Evolutionary conservation across 2,888 invertebrate genomes (phyloP).

Genomic region (Meganola albula): DNA sequence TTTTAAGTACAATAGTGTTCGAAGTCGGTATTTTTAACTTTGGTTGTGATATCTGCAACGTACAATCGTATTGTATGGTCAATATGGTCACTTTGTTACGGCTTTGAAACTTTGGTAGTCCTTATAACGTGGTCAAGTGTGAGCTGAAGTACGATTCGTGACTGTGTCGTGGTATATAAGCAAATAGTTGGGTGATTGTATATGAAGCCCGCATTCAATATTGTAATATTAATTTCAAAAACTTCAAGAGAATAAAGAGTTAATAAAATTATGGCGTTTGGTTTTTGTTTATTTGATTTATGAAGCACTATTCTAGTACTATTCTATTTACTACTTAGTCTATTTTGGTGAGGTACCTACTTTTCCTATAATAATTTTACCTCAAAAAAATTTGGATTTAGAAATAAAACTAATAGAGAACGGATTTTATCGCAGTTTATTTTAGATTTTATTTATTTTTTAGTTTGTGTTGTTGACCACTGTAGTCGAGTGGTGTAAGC

Average conservation of each 20-base stretch:
- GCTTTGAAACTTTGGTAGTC: slow-evolving; percentile 23
- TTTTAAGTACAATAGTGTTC: slow-evolving; percentile 18
- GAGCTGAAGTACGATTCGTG: slow-evolving; percentile 51
- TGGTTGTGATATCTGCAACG: slow-evolving; percentile 30
- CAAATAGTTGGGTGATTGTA: slow-evolving; percentile 76
- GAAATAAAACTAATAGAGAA: too few relatives aligned
- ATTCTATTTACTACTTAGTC: too few relatives aligned
- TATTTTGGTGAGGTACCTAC: too few relatives aligned
- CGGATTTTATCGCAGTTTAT: too few relatives aligned
- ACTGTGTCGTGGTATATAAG: slow-evolving; percentile 75
- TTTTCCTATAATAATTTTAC: too few relatives aligned
- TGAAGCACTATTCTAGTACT: too few relatives aligned
- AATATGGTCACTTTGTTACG: too few relatives aligned
- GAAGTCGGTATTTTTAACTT: slow-evolving; percentile 22
- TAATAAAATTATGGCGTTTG: slow-evolving; percentile 60
- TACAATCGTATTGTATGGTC: too few relatives aligned
- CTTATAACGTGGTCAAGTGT: slow-evolving; percentile 42
- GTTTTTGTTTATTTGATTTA: slow-evolving; percentile 35
- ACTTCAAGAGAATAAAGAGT: slow-evolving; percentile 77
- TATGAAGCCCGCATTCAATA: slow-evolving; percentile 76
- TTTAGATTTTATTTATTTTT: too few relatives aligned
- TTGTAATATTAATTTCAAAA: slow-evolving; percentile 77
- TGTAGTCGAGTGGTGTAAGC: too few relatives aligned
- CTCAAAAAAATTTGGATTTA: too few relatives aligned
- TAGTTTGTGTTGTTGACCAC: too few relatives aligned